These are phyloP conservation scores for pig (Sus scrofa) DNA, from an alignment of 2,113 vertebrate genomes.

Conservation along the genomic window DNA sequence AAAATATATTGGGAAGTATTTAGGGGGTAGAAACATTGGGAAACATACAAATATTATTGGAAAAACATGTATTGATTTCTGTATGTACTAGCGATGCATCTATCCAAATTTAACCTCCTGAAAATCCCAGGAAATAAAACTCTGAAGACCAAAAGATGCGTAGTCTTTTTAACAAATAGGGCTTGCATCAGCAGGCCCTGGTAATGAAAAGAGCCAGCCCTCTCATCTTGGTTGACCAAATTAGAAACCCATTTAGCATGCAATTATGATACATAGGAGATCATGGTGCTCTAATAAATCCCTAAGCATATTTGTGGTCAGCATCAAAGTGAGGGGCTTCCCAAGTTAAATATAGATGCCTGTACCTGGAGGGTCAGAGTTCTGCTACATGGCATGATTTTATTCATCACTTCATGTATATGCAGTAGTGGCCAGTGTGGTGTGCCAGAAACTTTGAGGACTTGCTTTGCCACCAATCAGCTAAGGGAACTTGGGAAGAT, in stretches of 20 bases:
- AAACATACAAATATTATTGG: constrained; percentile 41
- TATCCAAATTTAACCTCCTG: constrained; percentile 9
- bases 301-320: constrained; percentile 1
- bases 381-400: constrained; percentile 11
- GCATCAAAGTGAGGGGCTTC: background rate
- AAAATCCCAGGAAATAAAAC: constrained; percentile 28
- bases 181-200: constrained; percentile 4
- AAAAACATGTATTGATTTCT: background rate
- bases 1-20: background rate
- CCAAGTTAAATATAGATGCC: constrained; percentile 51
- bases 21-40: background rate
- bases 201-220: constrained; percentile 38
- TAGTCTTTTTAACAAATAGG: background rate
- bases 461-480: background rate
- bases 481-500: background rate
- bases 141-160: constrained; percentile 18
- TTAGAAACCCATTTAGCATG: constrained; percentile 60
- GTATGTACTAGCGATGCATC: background rate
- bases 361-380: background rate
- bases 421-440: background rate
- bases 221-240: constrained; percentile 38
- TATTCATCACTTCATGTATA: background rate
- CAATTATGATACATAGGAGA: constrained; percentile 37
- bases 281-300: background rate
- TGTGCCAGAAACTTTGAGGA: background rate